A percentile compares a stretch with the other conserved stretches of the same genome.
Evolutionary conservation across 1,140 invertebrate species (phyloP).

Genomic region (Ceratina australensis): DNA sequence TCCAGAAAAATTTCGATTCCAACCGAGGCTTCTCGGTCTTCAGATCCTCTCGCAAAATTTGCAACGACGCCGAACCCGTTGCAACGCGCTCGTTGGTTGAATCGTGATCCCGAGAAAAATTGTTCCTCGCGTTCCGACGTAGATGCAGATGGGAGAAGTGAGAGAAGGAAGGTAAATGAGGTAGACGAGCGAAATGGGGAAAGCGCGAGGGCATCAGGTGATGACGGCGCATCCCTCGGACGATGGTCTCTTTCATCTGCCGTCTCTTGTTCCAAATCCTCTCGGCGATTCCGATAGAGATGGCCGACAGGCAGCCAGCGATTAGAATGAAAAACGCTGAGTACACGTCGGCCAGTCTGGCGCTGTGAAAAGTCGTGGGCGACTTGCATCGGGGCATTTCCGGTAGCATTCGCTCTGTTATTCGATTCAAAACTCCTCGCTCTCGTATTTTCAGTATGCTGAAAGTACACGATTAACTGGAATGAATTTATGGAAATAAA

Average conservation of each 20-base stretch:
- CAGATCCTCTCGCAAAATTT: too few relatives aligned
- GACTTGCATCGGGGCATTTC: slow-evolving; percentile 72
- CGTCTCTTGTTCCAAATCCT: slow-evolving; percentile 69
- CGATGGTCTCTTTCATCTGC: slow-evolving; percentile 52
- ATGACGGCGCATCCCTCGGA: slow-evolving; percentile 48
- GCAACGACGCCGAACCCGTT: not conserved
- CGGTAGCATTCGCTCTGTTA: slow-evolving; percentile 72
- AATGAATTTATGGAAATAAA: too few relatives aligned
- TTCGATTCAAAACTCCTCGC: slow-evolving; percentile 72
- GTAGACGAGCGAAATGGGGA: not conserved
- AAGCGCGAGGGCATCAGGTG: slow-evolving; percentile 43
- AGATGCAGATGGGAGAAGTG: not conserved
- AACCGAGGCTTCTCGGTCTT: not conserved
- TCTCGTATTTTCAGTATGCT: slow-evolving; percentile 76
- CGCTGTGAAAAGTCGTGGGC: slow-evolving; percentile 72
- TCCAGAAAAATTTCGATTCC: slow-evolving; percentile 7
- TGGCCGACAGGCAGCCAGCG: slow-evolving; percentile 65
- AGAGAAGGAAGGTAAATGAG: not conserved
- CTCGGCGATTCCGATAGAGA: slow-evolving; percentile 65
- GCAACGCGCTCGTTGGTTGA: not conserved
- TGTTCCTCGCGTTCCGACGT: not conserved
- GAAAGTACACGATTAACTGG: slow-evolving; percentile 13
- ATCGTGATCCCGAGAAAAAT: too few relatives aligned
- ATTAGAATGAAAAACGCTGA: slow-evolving; percentile 74
- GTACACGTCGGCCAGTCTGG: slow-evolving; percentile 75